phyloP scores from a whole-genome alignment of 2,888 invertebrate species.

The Prostheceraeus crozeri region DNA sequence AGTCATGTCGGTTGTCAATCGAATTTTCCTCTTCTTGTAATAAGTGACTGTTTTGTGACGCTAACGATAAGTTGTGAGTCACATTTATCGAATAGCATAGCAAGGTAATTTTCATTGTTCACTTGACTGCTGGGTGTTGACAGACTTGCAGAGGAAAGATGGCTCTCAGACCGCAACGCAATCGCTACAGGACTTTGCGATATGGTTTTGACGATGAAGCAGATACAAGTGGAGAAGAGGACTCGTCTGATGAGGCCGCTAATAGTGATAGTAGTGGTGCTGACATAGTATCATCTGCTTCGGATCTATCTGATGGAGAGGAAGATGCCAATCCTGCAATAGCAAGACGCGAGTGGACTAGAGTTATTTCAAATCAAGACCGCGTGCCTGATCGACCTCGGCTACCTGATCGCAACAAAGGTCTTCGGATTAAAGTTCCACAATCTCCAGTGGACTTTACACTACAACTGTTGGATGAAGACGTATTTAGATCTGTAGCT shows the following conservation, averaged over 20 bases:
- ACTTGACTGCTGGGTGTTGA: no score
- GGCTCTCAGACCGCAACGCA: constrained; percentile 19
- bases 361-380: constrained; percentile 15
- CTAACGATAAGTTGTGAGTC: no score
- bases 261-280: constrained; percentile 3
- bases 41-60: no score
- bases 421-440: constrained; percentile 7
- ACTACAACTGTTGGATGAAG: constrained; percentile 18
- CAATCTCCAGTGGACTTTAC: constrained; percentile 4
- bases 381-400: constrained; percentile 10
- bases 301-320: constrained; percentile 13
- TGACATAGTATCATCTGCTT: constrained; percentile 10
- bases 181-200: constrained; percentile 5
- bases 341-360: constrained; percentile 11
- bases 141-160: constrained; percentile 16
- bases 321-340: constrained; percentile 16
- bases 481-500: constrained; percentile 17
- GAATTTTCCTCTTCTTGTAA: no score
- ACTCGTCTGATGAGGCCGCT: not conserved
- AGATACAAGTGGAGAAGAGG: constrained; percentile 21
- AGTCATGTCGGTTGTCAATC: no score
- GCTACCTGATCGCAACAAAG: not conserved
- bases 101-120: no score
- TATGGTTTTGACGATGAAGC: constrained; percentile 27
- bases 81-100: no score